phyloP scores from a whole-genome alignment of 2,113 vertebrate species.

The Dasyprocta punctata region DNA sequence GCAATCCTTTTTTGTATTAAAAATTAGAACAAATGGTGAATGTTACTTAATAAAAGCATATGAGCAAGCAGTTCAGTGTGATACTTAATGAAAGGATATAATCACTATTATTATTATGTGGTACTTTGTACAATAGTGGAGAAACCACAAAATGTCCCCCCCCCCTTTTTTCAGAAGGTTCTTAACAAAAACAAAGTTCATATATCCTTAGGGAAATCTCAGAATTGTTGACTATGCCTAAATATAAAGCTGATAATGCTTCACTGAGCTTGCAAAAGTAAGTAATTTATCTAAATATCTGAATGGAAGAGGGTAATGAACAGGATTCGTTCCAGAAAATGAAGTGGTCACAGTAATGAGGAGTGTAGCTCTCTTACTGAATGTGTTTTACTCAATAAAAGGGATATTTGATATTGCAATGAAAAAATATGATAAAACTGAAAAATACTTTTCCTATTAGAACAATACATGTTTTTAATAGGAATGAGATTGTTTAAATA shows the following conservation, averaged over 20 bases:
- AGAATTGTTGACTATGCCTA: not conserved
- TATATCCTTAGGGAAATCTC: conserved; percentile 20
- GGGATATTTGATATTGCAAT: not conserved
- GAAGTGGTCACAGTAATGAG: not conserved
- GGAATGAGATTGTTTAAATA: not conserved
- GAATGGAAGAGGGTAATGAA: not conserved
- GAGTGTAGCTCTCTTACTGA: not conserved
- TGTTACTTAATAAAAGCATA: conserved; percentile 55
- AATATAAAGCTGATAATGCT: not conserved
- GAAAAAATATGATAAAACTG: not conserved
- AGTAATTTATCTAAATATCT: conserved; percentile 41
- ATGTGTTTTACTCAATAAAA: not conserved
- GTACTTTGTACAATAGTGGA: conserved; percentile 32
- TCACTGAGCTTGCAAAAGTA: not conserved
- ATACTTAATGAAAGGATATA: conserved; percentile 48
- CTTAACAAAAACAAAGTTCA: not conserved
- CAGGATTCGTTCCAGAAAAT: not conserved
- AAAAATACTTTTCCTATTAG: conserved; percentile 33
- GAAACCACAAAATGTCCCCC: conserved; percentile 43
- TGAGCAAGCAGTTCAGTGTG: conserved; percentile 40
- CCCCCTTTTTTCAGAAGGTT: conserved; percentile 25
- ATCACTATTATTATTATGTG: conserved; percentile 15
- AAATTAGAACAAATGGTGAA: conserved; percentile 42
- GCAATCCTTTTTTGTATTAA: conserved; percentile 15
- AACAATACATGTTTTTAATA: not conserved